Evolutionary conservation across 2,888 invertebrate species (phyloP), one percentile per base, ranked within the genome.

Genomic region (Drosophila niveifrons): DNA sequence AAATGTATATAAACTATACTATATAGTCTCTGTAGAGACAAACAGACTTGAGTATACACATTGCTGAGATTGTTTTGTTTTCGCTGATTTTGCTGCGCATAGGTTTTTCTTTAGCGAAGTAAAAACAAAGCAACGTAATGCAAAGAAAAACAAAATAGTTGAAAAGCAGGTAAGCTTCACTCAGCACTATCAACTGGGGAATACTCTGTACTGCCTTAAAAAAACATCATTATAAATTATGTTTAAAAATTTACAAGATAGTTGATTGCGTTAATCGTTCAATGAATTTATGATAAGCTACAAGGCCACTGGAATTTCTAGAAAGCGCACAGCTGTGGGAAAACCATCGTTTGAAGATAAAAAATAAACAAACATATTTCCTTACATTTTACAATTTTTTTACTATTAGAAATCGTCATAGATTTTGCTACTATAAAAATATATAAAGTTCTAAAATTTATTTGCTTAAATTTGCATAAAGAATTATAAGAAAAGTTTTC

Each of bases 61-160:
- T 53, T 46, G 53, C n/a, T 36, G 44, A 3, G 43, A 47, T 44
- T 62, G 57, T 72, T 55, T 62, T 57, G 47, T 55, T 36, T 53
- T 50, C 52, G 48, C 51, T 65, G 66, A 71, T 70, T 75, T 81
- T 47, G 68, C 56, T 56, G 69, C 55, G 78, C 74, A 55, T 69
- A 83, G 67, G 39, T 58, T 75, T 70, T 72, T 65, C 66, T 72
- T 77, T 23, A 66, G 63, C 58, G 31, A 11, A 43, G 41, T 43
- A 48, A 23, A 68, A 71, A 28, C 56, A 62, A 59, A 73, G 59
- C 62, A 13, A 11, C n/a, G 34, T 11, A 3, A 50, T 55, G 36
- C 47, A 44, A 57, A 51, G 51, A 11, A 59, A 29, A 34, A 59
- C 51, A 59, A 43, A 44, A 43, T 43, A 53, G 3, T 36, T 36